Percentiles rank a stretch among this genome's conserved stretches.
These are phyloP conservation scores for Amblyjoppa proteus DNA, from an alignment of 2,888 invertebrate species.

Conservation along the genomic window DNA sequence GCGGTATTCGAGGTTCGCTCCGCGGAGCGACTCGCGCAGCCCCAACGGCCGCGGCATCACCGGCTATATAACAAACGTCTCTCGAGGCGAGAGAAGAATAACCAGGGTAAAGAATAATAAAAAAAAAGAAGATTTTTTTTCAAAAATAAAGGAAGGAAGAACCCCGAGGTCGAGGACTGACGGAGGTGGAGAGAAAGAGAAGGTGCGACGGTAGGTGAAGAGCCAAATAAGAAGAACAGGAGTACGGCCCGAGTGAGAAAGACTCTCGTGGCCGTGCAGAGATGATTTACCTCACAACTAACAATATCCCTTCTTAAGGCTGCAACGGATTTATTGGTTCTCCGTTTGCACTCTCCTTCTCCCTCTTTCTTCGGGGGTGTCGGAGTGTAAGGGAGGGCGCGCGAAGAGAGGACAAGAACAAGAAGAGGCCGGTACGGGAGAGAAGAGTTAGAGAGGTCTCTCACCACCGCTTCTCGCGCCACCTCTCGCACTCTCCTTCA, in stretches of 20 bases:
- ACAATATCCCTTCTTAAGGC: constrained; percentile 82
- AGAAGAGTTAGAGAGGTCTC: constrained; percentile 59
- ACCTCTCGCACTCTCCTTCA: constrained; percentile 47
- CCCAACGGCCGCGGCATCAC: constrained; percentile 31
- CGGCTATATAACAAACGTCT: constrained; percentile 66
- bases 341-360: constrained; percentile 71
- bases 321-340: constrained; percentile 82
- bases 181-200: constrained; percentile 40
- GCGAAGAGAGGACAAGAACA: constrained; percentile 45
- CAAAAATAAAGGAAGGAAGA: constrained; percentile 61
- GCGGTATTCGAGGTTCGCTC: constrained; percentile 56
- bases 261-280: constrained; percentile 74
- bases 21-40: constrained; percentile 14
- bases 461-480: constrained; percentile 46
- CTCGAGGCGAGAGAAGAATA: constrained; percentile 62
- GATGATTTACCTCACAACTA: constrained; percentile 84
- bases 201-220: constrained; percentile 27
- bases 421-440: constrained; percentile 44
- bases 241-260: constrained; percentile 72
- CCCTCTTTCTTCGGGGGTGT: constrained; percentile 58
- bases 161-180: constrained; percentile 69
- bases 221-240: constrained; percentile 44
- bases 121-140: constrained; percentile 53
- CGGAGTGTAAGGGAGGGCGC: constrained; percentile 36
- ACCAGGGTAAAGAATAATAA: constrained; percentile 38